Percentiles rank a stretch among this genome's conserved stretches.
These are phyloP conservation scores for Gonocerus acuteangulatus DNA, from an alignment of 2,888 invertebrate species.

Conservation along the genomic window DNA sequence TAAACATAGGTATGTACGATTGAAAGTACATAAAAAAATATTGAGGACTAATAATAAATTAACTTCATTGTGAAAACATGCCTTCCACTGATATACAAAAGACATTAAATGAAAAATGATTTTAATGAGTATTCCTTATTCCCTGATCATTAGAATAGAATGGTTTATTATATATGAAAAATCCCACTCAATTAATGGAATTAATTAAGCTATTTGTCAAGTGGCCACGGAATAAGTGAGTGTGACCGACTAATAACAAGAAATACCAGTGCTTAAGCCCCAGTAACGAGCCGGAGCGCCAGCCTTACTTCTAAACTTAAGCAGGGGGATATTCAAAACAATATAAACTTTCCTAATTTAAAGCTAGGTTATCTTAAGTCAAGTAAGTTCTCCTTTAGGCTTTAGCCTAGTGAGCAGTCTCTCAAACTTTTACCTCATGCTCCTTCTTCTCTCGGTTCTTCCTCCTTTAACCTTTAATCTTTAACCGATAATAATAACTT, in stretches of 20 bases:
- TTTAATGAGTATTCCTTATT: no score
- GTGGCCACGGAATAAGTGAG: neutral
- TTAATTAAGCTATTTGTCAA: neutral
- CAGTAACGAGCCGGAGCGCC: neutral
- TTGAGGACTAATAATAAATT: no score
- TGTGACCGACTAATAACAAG: slow-evolving; percentile 5
- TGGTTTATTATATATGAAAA: no score
- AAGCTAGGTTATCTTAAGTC: slow-evolving; percentile 16
- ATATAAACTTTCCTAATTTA: slow-evolving; percentile 28
- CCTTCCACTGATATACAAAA: no score
- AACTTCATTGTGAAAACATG: no score
- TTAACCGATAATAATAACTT: neutral
- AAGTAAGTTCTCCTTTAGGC: neutral
- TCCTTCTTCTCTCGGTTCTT: neutral
- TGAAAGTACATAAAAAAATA: no score
- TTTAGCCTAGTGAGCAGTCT: neutral
- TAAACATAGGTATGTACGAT: no score
- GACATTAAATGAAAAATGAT: no score
- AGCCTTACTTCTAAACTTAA: slow-evolving; percentile 4
- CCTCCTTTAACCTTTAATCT: neutral
- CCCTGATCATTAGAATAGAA: no score
- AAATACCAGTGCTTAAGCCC: slow-evolving; percentile 3
- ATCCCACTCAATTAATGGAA: neutral
- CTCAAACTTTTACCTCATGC: neutral
- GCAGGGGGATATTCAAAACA: slow-evolving; percentile 24